Conservation (phyloP, 2,888 invertebrate species). For the Lycophotia porphyrea region DNA sequence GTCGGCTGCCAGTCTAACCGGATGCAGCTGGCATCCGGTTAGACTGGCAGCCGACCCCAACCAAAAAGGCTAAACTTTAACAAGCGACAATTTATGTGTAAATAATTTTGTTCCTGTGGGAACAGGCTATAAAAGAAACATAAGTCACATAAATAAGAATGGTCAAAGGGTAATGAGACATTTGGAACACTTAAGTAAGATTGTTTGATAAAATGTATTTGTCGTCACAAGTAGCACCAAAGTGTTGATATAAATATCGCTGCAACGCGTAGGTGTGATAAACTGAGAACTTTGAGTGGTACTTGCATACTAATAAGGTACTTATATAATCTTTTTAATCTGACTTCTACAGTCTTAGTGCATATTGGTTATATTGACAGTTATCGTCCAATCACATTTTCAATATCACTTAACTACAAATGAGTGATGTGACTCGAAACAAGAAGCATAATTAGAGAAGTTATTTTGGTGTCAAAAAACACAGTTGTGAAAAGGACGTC, state of each 20-base stretch:
- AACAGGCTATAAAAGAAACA: constrained; percentile 7
- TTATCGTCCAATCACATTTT: neutral
- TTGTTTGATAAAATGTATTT: constrained; percentile 21
- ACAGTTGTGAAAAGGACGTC: neutral
- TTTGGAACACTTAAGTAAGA: constrained; percentile 25
- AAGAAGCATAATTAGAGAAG: neutral
- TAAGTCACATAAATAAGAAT: neutral
- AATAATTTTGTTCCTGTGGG: neutral
- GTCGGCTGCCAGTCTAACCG: no score
- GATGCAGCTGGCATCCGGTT: no score
- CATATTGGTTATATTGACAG: neutral
- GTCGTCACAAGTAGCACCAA: constrained; percentile 10
- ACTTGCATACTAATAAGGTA: constrained; percentile 47
- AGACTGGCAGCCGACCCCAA: no score
- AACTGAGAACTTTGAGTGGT: constrained; percentile 18
- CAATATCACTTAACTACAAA: neutral
- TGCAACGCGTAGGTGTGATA: constrained; percentile 31
- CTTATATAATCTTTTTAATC: constrained; percentile 20
- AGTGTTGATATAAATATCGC: constrained; percentile 30
- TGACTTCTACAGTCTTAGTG: constrained; percentile 16
- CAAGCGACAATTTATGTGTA: neutral
- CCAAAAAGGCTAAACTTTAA: no score
- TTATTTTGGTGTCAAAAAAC: neutral
- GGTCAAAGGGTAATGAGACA: constrained; percentile 31
- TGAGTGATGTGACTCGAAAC: neutral